These are phyloP conservation scores for Cantharis rustica DNA, from an alignment of 2,888 invertebrate species.

Conservation along the genomic window DNA sequence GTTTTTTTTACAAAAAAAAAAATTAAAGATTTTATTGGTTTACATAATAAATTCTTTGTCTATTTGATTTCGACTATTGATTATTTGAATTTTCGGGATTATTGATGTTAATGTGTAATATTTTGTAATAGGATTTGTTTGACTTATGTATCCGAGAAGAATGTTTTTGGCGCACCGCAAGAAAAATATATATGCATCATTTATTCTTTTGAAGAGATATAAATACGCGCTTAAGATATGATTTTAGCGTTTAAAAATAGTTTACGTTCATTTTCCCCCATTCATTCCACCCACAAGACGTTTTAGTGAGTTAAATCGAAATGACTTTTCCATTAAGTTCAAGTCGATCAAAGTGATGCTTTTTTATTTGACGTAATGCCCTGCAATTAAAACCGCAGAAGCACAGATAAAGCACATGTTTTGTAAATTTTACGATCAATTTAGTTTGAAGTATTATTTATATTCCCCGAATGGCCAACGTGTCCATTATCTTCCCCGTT, in stretches of 20 bases:
- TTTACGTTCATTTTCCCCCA: slow-evolving; percentile 4
- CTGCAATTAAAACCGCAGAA: slow-evolving; percentile 17
- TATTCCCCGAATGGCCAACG: neutral
- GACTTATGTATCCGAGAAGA: neutral
- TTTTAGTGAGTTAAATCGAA: slow-evolving; percentile 3
- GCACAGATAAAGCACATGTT: slow-evolving; percentile 5
- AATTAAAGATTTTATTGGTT: neutral
- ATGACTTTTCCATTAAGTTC: slow-evolving; percentile 20
- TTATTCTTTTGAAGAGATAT: neutral
- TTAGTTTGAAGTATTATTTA: neutral
- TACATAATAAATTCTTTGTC: neutral
- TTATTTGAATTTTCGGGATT: neutral
- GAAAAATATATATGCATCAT: neutral
- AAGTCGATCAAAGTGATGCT: slow-evolving; percentile 21
- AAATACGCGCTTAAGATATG: neutral
- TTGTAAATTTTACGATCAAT: slow-evolving; percentile 7
- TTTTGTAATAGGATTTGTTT: neutral
- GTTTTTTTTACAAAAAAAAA: neutral
- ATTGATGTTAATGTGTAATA: neutral
- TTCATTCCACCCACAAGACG: neutral
- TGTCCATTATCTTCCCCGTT: neutral
- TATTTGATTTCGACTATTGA: neutral
- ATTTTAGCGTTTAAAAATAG: neutral
- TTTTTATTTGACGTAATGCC: slow-evolving; percentile 18
- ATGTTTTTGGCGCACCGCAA: neutral